These are phyloP conservation scores for Polyommatus iphigenia DNA, from an alignment of 2,888 invertebrate genomes.

Conservation along the genomic window DNA sequence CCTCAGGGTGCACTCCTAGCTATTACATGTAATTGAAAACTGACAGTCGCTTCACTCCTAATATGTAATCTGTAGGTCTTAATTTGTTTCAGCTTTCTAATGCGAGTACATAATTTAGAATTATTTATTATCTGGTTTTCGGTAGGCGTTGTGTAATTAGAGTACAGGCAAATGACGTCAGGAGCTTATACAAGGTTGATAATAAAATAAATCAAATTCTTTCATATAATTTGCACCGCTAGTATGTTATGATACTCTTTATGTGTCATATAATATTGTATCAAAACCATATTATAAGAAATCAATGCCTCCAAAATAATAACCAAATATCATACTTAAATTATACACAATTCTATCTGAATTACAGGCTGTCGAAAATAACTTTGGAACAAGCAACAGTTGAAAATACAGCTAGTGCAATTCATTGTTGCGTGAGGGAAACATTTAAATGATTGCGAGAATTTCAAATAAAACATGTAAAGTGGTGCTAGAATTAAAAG, in stretches of 20 bases:
- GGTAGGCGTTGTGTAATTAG: conserved; percentile 21
- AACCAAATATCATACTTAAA: too few relatives aligned
- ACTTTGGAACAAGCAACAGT: not conserved
- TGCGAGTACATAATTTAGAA: conserved; percentile 16
- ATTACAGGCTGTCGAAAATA: not conserved
- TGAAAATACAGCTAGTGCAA: not conserved
- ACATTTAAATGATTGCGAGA: conserved; percentile 33
- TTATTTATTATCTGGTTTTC: conserved; percentile 24
- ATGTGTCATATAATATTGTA: too few relatives aligned
- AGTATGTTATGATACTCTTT: not conserved
- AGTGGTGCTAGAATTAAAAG: conserved; percentile 55
- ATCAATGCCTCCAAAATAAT: too few relatives aligned
- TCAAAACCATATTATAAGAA: too few relatives aligned
- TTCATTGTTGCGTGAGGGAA: not conserved
- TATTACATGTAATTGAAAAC: conserved; percentile 58
- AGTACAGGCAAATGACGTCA: conserved; percentile 7
- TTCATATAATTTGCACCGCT: not conserved
- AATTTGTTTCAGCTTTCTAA: conserved; percentile 32
- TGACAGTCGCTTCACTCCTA: conserved; percentile 42
- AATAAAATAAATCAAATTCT: conserved; percentile 10
- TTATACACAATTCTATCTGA: too few relatives aligned
- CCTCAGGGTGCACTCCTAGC: conserved; percentile 48
- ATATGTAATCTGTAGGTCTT: conserved; percentile 31
- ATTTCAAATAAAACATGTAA: conserved; percentile 39
- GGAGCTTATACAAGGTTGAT: not conserved